Evolutionary conservation across 2,888 invertebrate genomes (phyloP).

Genomic region (Drosophila acutilabella): DNA sequence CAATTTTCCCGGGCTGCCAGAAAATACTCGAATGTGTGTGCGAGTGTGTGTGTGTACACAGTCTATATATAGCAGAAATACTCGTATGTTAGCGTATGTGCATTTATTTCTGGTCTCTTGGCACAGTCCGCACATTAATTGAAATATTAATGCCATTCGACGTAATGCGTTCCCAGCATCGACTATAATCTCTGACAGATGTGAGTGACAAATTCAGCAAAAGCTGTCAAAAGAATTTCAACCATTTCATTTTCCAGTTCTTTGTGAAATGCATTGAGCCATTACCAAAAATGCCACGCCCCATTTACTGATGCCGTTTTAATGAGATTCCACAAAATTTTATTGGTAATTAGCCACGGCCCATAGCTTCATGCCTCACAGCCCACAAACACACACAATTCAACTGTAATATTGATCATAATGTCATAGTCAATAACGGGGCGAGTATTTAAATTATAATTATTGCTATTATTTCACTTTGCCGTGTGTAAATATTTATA

Average conservation of each 20-base stretch:
- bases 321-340: constrained; percentile 44
- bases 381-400: constrained; percentile 1
- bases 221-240: constrained; percentile 12
- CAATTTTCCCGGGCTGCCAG: constrained; percentile 51
- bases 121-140: constrained; percentile 62
- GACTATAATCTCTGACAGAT: constrained; percentile 9
- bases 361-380: not conserved
- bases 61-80: not conserved
- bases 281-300: constrained; percentile 23
- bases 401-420: constrained; percentile 39
- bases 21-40: not conserved
- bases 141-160: constrained; percentile 69
- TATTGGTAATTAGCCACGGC: constrained; percentile 43
- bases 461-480: constrained; percentile 24
- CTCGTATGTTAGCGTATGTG: constrained; percentile 1
- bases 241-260: not conserved
- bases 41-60: not conserved
- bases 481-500: constrained; percentile 26
- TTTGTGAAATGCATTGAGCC: constrained; percentile 31
- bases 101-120: constrained; percentile 15
- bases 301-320: constrained; percentile 36
- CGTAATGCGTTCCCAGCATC: constrained; percentile 17
- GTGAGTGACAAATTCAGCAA: constrained; percentile 7
- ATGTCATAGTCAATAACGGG: constrained; percentile 1
- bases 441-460: constrained; percentile 35